A percentile compares a stretch with the other conserved stretches of the same genome.
These are phyloP conservation scores for Thalassoma bifasciatum DNA, from an alignment of 2,113 vertebrate species.

Conservation along the genomic window DNA sequence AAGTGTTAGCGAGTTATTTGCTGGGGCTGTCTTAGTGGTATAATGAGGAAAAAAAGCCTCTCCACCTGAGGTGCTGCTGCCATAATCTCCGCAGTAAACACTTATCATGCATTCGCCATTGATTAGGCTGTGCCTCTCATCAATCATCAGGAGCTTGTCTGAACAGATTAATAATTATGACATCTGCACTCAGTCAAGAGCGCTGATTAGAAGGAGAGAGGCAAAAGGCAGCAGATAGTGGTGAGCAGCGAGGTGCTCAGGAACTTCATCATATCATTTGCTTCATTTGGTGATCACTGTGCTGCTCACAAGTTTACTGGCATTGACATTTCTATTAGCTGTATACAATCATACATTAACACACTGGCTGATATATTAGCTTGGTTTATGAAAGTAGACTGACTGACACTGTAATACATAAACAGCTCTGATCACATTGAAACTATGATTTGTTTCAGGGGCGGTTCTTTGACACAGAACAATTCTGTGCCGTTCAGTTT, in stretches of 20 bases:
- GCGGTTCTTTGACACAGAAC: too few relatives aligned
- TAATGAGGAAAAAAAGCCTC: slow-evolving; percentile 80
- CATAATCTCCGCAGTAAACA: slow-evolving; percentile 83
- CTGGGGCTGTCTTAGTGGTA: slow-evolving; percentile 60
- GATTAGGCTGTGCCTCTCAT: slow-evolving; percentile 84
- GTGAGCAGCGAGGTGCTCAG: slow-evolving; percentile 56
- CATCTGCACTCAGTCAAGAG: slow-evolving; percentile 82
- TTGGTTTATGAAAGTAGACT: background rate
- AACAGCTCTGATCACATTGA: too few relatives aligned
- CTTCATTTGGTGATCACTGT: slow-evolving; percentile 50
- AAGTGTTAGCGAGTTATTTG: slow-evolving; percentile 74
- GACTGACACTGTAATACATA: background rate
- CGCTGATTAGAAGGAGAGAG: slow-evolving; percentile 74
- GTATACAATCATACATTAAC: background rate
- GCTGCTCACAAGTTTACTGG: slow-evolving; percentile 46
- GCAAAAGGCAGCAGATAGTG: slow-evolving; percentile 53
- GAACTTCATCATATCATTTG: slow-evolving; percentile 47
- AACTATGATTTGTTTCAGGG: too few relatives aligned
- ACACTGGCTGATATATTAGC: background rate
- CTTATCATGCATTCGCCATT: slow-evolving; percentile 82
- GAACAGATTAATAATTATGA: slow-evolving; percentile 80
- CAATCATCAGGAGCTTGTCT: slow-evolving; percentile 81
- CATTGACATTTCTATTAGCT: slow-evolving; percentile 54
- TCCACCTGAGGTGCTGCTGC: slow-evolving; percentile 75
- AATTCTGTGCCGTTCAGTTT: too few relatives aligned